Evolutionary conservation across 2,797 vertebrate genomes (phyloP).

Genomic region (Glyptemys insculpta): DNA sequence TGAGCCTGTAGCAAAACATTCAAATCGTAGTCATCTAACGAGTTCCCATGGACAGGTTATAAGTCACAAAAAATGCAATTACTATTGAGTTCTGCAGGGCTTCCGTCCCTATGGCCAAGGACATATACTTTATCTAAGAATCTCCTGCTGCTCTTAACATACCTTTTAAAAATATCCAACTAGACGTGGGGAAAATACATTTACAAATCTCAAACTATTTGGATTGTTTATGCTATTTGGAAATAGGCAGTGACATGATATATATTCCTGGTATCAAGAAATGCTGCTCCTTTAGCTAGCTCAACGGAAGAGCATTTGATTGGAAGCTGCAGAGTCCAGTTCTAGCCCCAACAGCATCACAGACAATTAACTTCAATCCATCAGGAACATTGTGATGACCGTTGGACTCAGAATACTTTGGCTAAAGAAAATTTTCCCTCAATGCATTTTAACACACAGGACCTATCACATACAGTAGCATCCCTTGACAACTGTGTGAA

Average conservation of each 20-base stretch:
- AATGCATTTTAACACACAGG: slow-evolving; percentile 34
- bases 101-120: background rate
- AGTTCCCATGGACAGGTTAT: slow-evolving; percentile 44
- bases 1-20: slow-evolving; percentile 49
- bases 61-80: background rate
- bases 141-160: background rate
- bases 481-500: slow-evolving; percentile 30
- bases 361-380: slow-evolving; percentile 66
- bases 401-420: slow-evolving; percentile 21
- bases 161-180: background rate
- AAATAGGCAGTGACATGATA: background rate
- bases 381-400: slow-evolving; percentile 35
- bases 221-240: background rate
- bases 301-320: slow-evolving; percentile 1
- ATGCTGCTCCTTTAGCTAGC: slow-evolving; percentile 1
- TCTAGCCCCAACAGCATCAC: slow-evolving; percentile 45
- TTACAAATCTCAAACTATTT: slow-evolving; percentile 5
- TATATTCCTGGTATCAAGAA: background rate
- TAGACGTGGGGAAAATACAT: background rate
- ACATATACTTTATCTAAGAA: background rate
- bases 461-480: background rate
- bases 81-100: background rate
- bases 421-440: slow-evolving; percentile 35
- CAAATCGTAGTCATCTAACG: background rate
- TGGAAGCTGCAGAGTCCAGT: slow-evolving; percentile 34